Conservation (phyloP, 1,140 invertebrate species). For the Drosophila punjabiensis region DNA sequence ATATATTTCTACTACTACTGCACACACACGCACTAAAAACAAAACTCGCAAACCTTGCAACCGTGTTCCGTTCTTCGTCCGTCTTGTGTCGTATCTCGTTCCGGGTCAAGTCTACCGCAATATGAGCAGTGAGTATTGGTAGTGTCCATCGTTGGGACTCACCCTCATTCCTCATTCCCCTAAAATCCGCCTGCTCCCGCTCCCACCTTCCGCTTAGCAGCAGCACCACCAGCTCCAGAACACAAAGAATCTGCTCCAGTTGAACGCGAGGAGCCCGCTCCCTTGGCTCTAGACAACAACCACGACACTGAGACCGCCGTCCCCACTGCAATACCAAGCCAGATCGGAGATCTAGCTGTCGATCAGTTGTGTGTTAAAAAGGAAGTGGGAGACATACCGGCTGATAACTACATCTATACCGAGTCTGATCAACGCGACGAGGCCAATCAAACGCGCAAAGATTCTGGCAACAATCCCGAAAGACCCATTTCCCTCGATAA, state of each 20-base stretch:
- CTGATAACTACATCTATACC: slow-evolving; percentile 13
- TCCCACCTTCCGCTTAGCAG: slow-evolving; percentile 6
- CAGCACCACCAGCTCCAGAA: slow-evolving; percentile 7
- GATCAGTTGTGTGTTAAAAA: slow-evolving; percentile 36
- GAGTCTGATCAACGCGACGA: slow-evolving; percentile 43
- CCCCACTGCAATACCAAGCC: not conserved
- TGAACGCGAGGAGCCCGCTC: slow-evolving; percentile 11
- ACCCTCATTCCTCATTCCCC: not conserved
- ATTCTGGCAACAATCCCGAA: slow-evolving; percentile 34
- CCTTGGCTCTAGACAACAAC: not conserved
- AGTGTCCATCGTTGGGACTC: slow-evolving; percentile 6
- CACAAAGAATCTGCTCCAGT: not conserved
- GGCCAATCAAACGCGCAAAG: slow-evolving; percentile 37
- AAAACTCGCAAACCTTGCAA: not conserved
- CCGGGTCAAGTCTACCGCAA: slow-evolving; percentile 65
- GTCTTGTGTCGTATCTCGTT: slow-evolving; percentile 1
- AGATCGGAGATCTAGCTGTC: not conserved
- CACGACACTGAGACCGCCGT: not conserved
- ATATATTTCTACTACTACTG: slow-evolving; percentile 37
- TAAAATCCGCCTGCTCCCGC: slow-evolving; percentile 3
- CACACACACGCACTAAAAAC: slow-evolving; percentile 32
- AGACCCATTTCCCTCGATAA: slow-evolving; percentile 50
- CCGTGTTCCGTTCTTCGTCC: slow-evolving; percentile 1
- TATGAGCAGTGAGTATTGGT: slow-evolving; percentile 77
- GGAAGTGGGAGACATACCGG: slow-evolving; percentile 30